A percentile compares a stretch with the other conserved stretches of the same genome.
Conservation (phyloP, 2,113 vertebrate species). For the Hippocampus guttulatus region DNA sequence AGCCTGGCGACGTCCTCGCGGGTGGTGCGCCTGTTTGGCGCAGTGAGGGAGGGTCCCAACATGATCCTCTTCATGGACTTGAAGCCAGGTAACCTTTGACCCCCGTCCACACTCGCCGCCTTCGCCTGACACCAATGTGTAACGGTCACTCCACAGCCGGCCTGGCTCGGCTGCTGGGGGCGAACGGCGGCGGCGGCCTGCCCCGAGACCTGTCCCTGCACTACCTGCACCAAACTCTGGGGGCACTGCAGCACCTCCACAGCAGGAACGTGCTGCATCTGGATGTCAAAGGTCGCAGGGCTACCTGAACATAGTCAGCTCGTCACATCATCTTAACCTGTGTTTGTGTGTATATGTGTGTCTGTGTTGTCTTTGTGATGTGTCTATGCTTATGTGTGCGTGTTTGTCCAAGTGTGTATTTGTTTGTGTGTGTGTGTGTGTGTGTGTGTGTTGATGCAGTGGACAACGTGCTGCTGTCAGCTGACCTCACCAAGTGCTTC, state of each 20-base stretch:
- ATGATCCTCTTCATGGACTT: conserved; percentile 91
- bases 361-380: background rate
- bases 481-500: conserved; percentile 78
- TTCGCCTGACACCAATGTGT: too few species aligned
- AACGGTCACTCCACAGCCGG: conserved; percentile 68
- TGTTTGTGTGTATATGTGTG: too few species aligned
- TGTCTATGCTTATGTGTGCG: background rate
- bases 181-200: conserved; percentile 66
- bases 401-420: background rate
- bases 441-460: conserved; percentile 71
- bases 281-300: conserved; percentile 85
- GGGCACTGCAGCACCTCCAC: conserved; percentile 89
- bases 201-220: conserved; percentile 87
- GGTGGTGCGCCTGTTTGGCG: conserved; percentile 86
- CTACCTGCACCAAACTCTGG: conserved; percentile 83
- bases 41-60: conserved; percentile 83
- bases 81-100: conserved; percentile 78
- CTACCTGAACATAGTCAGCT: background rate
- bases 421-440: background rate
- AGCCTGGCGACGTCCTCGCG: conserved; percentile 76
- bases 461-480: conserved; percentile 91
- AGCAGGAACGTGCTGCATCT: conserved; percentile 82
- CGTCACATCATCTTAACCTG: too few species aligned
- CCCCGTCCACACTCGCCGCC: too few species aligned
- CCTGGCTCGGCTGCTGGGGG: conserved; percentile 83